Evolutionary conservation across 2,797 vertebrate species (phyloP), one percentile per base, ranked within the genome.

Genomic region (Gambusia yucatana): DNA sequence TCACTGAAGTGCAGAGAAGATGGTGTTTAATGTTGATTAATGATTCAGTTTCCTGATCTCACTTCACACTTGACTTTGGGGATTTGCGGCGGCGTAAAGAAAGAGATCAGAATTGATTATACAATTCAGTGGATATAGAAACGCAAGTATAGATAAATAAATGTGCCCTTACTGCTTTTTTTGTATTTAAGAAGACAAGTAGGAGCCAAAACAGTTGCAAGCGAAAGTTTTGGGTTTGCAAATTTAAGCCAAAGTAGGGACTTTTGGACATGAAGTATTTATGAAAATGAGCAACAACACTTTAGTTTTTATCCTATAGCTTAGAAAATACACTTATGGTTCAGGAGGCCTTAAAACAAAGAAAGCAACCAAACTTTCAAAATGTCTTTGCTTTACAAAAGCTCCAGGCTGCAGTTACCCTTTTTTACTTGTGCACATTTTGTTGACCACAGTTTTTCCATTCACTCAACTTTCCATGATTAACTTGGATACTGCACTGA

Each of bases 11-110:
- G 77, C 76, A 77, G n/a, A 33, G 75, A 72, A 77, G 85, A 90
- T 52, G 73, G 55, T 78, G 61, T 83, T 91, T 87, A 86, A 87
- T 88, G 75, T 50, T 88, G 90, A 91, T 92, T 92, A 88, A 90
- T 89, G 77, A 63, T 50, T 2, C n/a, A 70, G n/a, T 72, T 46
- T 65, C 65, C 72, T 74, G 59, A 75, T 81, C 25, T 73, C 28
- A 76, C 39, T 82, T 61, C 39, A 36, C 50, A 44, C 22, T 67
- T 46, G 65, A 63, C 69, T 84, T 79, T 72, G 11, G 43, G 57
- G 73, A 50, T 17, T 47, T 39, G 20, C n/a, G 0, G n/a, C 8
- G 6, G 20, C 5, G 17, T n/a, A 50, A 11, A 4, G 33, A 11
- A 1, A 17, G 39, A 70, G 13, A 65, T 25, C 25, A 17, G 16